Conservation (phyloP, 1,140 invertebrate genomes). For the Lineus longissimus region DNA sequence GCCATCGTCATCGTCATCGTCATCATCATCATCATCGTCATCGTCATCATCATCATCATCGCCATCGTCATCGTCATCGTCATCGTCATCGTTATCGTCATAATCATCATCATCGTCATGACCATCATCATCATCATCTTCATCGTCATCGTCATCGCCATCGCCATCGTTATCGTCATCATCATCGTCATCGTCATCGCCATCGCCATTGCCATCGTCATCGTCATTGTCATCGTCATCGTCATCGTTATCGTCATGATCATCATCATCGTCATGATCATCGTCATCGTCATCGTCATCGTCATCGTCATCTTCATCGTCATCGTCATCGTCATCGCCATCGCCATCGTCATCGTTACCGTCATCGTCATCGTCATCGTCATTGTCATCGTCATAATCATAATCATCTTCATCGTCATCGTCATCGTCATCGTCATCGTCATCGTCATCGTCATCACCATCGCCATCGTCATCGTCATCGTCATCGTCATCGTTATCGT, state of each 20-base stretch:
- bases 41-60: conserved; percentile 1
- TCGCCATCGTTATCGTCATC: conserved; percentile 1
- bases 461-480: conserved; percentile 1
- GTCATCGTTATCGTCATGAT: too few species aligned
- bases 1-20: conserved; percentile 1
- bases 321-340: not conserved
- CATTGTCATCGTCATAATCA: not conserved
- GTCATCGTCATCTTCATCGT: not conserved
- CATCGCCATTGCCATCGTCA: conserved; percentile 1
- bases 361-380: conserved; percentile 1
- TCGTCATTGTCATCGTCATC: conserved; percentile 1
- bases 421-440: conserved; percentile 1
- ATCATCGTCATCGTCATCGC: conserved; percentile 1
- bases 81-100: too few species aligned
- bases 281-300: too few species aligned
- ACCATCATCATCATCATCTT: too few species aligned
- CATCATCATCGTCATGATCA: too few species aligned
- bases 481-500: too few species aligned
- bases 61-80: conserved; percentile 1
- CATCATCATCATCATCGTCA: conserved; percentile 1
- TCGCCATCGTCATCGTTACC: conserved; percentile 1
- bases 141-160: conserved; percentile 1
- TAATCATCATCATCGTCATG: too few species aligned
- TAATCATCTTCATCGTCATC: too few species aligned
- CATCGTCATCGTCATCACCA: conserved; percentile 1